These are phyloP conservation scores for Micoletzkya japonica DNA, from an alignment of 2,888 invertebrate genomes.

Conservation along the genomic window DNA sequence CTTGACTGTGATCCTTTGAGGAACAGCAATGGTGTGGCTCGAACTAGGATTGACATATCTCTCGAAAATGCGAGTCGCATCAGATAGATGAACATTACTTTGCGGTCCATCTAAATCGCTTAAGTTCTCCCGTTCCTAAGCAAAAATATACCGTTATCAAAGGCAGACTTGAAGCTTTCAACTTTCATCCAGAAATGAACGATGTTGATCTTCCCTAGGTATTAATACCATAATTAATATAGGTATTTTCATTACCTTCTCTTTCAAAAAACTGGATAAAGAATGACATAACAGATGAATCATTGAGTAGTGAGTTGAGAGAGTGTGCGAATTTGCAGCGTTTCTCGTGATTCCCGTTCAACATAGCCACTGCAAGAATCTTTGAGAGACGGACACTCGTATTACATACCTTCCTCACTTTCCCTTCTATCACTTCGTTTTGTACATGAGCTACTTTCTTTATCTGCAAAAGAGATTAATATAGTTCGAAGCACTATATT, in stretches of 20 bases:
- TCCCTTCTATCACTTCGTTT: not conserved
- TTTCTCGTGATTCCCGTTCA: not conserved
- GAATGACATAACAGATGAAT: constrained; percentile 22
- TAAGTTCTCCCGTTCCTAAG: not conserved
- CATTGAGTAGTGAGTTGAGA: not conserved
- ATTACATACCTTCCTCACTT: not conserved
- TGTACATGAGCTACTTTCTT: not conserved
- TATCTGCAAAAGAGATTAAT: constrained; percentile 3
- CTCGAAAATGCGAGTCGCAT: constrained; percentile 20
- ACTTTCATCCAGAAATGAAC: constrained; percentile 23
- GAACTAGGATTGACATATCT: constrained; percentile 13
- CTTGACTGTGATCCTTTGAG: not conserved
- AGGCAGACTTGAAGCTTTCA: not conserved
- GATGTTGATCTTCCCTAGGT: constrained; percentile 11
- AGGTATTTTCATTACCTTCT: not conserved
- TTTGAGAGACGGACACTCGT: not conserved
- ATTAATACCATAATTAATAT: not conserved
- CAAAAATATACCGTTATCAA: not conserved
- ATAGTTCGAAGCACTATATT: not conserved
- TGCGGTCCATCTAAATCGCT: too few relatives aligned
- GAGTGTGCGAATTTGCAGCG: constrained; percentile 6
- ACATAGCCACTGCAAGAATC: constrained; percentile 3
- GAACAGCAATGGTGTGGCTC: constrained; percentile 15
- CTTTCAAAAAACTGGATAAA: constrained; percentile 24
- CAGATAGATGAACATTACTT: constrained; percentile 13